phyloP scores from a whole-genome alignment of 2,888 invertebrate genomes.

The Caenorhabditis uteleia region DNA sequence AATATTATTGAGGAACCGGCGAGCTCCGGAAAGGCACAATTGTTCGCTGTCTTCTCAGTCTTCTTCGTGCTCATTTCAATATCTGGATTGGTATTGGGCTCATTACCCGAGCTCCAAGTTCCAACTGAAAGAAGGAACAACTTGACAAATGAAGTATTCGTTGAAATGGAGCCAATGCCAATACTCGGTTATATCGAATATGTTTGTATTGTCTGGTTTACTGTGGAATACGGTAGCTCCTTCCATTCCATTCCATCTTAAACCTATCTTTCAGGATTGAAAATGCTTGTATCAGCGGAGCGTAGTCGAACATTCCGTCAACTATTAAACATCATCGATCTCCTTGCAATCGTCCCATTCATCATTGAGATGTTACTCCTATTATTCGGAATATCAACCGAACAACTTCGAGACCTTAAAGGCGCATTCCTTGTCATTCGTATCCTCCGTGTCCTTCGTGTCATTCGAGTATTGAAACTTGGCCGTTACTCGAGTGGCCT shows the following conservation, averaged over 20 bases:
- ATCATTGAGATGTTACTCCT: conserved; percentile 59
- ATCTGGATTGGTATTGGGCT: conserved; percentile 60
- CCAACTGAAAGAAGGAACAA: conserved; percentile 11
- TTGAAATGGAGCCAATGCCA: conserved; percentile 61
- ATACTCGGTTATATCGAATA: conserved; percentile 56
- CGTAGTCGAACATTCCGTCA: conserved; percentile 53
- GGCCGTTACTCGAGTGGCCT: conserved; percentile 64
- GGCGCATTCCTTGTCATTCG: conserved; percentile 65
- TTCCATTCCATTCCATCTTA: background rate
- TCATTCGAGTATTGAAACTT: conserved; percentile 64
- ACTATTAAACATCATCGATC: conserved; percentile 63
- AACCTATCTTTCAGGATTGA: conserved; percentile 26
- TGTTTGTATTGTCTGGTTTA: conserved; percentile 65
- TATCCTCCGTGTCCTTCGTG: conserved; percentile 63
- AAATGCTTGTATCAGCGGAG: conserved; percentile 58
- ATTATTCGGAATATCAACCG: conserved; percentile 59
- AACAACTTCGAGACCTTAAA: conserved; percentile 60
- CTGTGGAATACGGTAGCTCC: conserved; percentile 52
- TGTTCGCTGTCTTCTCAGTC: conserved; percentile 58
- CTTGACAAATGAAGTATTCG: conserved; percentile 20
- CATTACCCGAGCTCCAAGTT: conserved; percentile 62
- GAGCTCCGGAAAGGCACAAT: conserved; percentile 56
- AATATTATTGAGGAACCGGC: conserved; percentile 61
- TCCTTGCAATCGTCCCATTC: conserved; percentile 64
- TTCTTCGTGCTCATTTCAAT: conserved; percentile 65